These are phyloP conservation scores for Molorchus minor DNA, from an alignment of 2,888 invertebrate species.

Conservation along the genomic window DNA sequence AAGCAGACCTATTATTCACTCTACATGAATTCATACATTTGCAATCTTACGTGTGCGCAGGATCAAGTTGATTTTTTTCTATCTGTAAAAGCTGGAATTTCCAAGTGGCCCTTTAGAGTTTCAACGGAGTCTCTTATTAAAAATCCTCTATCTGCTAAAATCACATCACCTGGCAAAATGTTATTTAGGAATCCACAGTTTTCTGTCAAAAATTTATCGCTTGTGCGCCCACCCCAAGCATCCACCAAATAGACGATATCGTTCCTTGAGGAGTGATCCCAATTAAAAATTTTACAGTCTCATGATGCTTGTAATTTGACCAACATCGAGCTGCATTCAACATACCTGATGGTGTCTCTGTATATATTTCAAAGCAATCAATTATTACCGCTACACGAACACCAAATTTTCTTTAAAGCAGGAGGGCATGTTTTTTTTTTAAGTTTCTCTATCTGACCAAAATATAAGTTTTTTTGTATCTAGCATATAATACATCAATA, in stretches of 20 bases:
- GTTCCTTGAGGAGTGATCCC: conserved; percentile 16
- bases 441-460: conserved; percentile 14
- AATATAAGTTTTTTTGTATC: conserved; percentile 4
- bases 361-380: conserved; percentile 24
- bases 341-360: conserved; percentile 2
- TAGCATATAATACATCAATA: conserved; percentile 7
- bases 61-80: conserved; percentile 10
- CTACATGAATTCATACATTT: conserved; percentile 19
- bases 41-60: conserved; percentile 14
- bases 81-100: conserved; percentile 22
- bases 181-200: conserved; percentile 14
- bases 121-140: conserved; percentile 13
- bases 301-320: too few relatives aligned
- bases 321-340: conserved; percentile 14
- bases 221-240: conserved; percentile 16
- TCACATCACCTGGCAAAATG: conserved; percentile 20
- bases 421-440: conserved; percentile 17
- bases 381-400: conserved; percentile 19
- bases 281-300: conserved; percentile 18
- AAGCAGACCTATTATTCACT: conserved; percentile 14
- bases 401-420: conserved; percentile 21
- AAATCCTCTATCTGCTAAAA: conserved; percentile 16
- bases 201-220: conserved; percentile 17
- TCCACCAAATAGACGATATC: too few relatives aligned
- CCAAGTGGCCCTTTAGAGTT: conserved; percentile 3